Evolutionary conservation across 2,888 invertebrate species (phyloP).

Genomic region (Aethes cnicana): DNA sequence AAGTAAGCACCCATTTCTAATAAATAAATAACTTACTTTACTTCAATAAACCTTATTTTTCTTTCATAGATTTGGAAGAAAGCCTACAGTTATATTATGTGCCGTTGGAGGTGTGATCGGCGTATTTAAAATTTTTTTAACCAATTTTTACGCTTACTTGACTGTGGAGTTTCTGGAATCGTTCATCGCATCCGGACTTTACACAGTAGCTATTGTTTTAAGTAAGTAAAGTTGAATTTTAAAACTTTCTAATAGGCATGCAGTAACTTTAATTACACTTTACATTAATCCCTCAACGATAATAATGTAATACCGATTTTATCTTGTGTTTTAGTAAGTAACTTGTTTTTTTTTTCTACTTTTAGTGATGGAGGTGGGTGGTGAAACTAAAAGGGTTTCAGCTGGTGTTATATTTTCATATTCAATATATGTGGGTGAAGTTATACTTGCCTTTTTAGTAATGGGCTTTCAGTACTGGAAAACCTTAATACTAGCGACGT

Average conservation of each 20-base stretch:
- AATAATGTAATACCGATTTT: no score
- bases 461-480: slow-evolving; percentile 66
- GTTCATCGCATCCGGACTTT: slow-evolving; percentile 60
- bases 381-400: slow-evolving; percentile 60
- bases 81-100: slow-evolving; percentile 60
- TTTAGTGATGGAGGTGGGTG: slow-evolving; percentile 69
- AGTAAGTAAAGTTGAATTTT: slow-evolving; percentile 47
- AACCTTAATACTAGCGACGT: slow-evolving; percentile 52
- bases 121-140: slow-evolving; percentile 56
- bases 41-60: background rate
- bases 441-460: slow-evolving; percentile 58
- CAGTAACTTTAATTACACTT: background rate
- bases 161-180: slow-evolving; percentile 64
- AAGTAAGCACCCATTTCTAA: slow-evolving; percentile 52
- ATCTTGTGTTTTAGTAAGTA: background rate
- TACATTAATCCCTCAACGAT: no score
- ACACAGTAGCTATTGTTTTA: slow-evolving; percentile 63
- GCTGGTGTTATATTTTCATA: slow-evolving; percentile 65
- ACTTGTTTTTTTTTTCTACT: slow-evolving; percentile 33
- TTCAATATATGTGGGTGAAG: slow-evolving; percentile 64
- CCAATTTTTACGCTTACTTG: slow-evolving; percentile 56
- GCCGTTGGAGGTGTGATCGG: slow-evolving; percentile 60
- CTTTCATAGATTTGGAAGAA: slow-evolving; percentile 62
- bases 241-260: background rate
- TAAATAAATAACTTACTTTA: background rate